Percentiles rank a stretch among this genome's conserved stretches.
Evolutionary conservation across 2,113 vertebrate genomes (phyloP).

Genomic region (Taxidea taxus): DNA sequence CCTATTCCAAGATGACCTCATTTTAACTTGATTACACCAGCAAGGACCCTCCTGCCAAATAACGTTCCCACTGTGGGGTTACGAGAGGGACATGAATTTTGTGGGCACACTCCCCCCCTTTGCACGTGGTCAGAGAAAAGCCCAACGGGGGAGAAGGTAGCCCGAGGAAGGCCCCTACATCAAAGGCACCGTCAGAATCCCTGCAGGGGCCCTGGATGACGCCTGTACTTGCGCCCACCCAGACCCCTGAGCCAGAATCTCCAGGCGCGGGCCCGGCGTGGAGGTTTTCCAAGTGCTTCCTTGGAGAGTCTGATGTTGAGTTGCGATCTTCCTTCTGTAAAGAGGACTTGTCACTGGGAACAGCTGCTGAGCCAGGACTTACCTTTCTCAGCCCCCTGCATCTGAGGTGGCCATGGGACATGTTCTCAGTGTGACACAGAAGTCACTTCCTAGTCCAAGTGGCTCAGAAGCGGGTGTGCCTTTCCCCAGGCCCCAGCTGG

Average conservation of each 20-base stretch:
- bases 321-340: too few species aligned
- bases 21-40: not conserved
- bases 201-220: not conserved
- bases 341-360: not conserved
- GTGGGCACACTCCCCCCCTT: not conserved
- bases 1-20: not conserved
- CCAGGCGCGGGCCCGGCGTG: accelerated
- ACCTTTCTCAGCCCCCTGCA: not conserved
- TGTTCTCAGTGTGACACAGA: accelerated
- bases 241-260: too few species aligned
- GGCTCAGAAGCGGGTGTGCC: not conserved
- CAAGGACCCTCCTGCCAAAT: not conserved
- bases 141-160: accelerated
- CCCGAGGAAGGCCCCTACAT: accelerated
- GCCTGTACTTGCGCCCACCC: accelerated
- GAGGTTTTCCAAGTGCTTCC: not conserved
- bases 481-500: not conserved
- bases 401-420: not conserved
- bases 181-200: accelerated
- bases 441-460: not conserved
- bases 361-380: not conserved
- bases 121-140: not conserved
- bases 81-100: not conserved
- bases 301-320: accelerated
- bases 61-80: not conserved